Evolutionary conservation across 1,140 invertebrate genomes (phyloP), one percentile per base, ranked within the genome.

Genomic region (Drosophila athabasca): DNA sequence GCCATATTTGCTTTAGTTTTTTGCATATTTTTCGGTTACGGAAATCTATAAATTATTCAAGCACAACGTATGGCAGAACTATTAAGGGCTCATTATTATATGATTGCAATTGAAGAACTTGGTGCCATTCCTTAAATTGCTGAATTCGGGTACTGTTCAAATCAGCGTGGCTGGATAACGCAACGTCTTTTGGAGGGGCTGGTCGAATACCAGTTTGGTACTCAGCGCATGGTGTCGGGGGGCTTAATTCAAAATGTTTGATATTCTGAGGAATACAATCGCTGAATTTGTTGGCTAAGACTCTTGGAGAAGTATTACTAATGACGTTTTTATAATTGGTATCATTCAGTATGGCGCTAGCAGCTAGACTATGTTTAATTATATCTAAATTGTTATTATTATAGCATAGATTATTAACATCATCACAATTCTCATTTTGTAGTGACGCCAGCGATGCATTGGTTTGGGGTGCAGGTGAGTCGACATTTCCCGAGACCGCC

Each of bases 31-130:
- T 58, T 64, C 65, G 57, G 46, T 51, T 44, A 39, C 44, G n/a
- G 29, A 45, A 8, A 29, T n/a, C 19, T 24, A 45, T 43, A 76
- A 17, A 59, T 92, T 92, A 97, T 94, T 97, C 96, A 92, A 96
- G 95, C 92, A 97, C 94, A 93, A 97, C 96, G 93, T 98, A 98
- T 94, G 97, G 97, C 94, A 97, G 94, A 94, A 97, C 95, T 93
- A 95, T 94, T 92, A 97, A 93, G 82, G 94, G 93, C 92, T 96
- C 95, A 87, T 94, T 94, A 90, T 95, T 93, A 90, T 94, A 95
- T 53, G 95, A 95, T 84, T 93, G 93, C 81, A 94, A 93, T 64
- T 95, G 94, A 48, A 96, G 92, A 83, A 95, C 94, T 92, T 97
- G 94, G 88, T 96, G 94, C 95, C 96, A 97, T 92, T 96, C 95